Base-by-base conservation (phyloP, 1,140 invertebrate genomes). In the Procambarus clarkii region DNA sequence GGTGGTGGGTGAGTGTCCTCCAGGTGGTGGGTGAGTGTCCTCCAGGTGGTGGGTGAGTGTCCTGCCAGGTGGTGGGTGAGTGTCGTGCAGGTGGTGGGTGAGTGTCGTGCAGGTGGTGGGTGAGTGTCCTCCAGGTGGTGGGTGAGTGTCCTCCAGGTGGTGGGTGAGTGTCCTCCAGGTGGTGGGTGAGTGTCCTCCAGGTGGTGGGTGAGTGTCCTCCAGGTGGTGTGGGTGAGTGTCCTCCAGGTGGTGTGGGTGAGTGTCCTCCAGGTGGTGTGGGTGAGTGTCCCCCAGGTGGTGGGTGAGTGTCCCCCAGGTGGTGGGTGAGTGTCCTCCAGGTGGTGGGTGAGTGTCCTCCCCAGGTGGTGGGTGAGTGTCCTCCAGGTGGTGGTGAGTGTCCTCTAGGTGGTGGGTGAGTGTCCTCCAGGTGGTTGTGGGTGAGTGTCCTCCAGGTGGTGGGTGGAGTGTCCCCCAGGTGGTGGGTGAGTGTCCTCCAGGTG, bases 71-170 rank as follows among this genome's bases (percentile, higher is more conserved):
- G 60, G 60, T 64, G 4, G 94, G 95, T 95, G 69, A 84, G 91
- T 71, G 44, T 8, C 21, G 0, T 64, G 5, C n/a, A n/a, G 15
- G 60, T 64, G 60, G 60, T n/a, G n/a, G n/a, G n/a, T n/a, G n/a
- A n/a, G n/a, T n/a, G n/a, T n/a, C n/a, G n/a, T n/a, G n/a, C 93
- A 95, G 87, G 94, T 95, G 11, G 93, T 94, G 91, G 94, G 95
- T 95, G 69, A 84, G 91, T 71, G 44, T 8, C 21, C n/a, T 64
- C n/a, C n/a, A n/a, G 15, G 60, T 64, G 60, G 60, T 64, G 4
- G 94, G 95, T 95, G 69, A 84, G 91, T 71, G 44, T 8, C 21
- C n/a, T 64, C n/a, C n/a, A n/a, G 15, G 60, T 64, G 60, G 60
- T n/a, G n/a, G n/a, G n/a, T n/a, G n/a, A n/a, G n/a, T n/a, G n/a